phyloP scores from a whole-genome alignment of 1,140 invertebrate genomes.

The Spodoptera litura region DNA sequence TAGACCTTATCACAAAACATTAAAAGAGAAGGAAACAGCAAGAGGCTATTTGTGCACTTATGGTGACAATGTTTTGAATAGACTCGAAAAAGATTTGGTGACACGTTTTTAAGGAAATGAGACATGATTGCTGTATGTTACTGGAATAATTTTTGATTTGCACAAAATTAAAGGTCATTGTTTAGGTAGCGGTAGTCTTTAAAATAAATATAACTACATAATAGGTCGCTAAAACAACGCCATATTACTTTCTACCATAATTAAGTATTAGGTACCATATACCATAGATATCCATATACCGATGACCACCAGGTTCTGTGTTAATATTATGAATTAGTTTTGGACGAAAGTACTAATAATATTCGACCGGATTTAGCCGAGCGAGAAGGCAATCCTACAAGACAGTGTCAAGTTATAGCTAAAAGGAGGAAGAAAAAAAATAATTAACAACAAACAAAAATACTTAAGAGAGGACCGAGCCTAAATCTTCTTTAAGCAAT shows the following conservation, averaged over 20 bases:
- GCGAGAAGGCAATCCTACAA: neutral
- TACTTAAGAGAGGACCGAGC: neutral
- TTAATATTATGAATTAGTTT: too few species aligned
- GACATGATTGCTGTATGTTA: neutral
- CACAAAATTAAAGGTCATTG: too few species aligned
- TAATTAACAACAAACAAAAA: neutral
- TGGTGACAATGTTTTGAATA: neutral
- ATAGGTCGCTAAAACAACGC: too few species aligned
- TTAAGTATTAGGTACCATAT: too few species aligned
- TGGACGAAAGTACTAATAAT: too few species aligned
- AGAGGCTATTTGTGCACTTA: neutral
- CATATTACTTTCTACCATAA: too few species aligned
- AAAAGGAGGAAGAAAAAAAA: neutral
- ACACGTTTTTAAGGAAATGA: neutral
- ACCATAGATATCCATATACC: too few species aligned
- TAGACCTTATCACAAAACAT: slow-evolving; percentile 46
- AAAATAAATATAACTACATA: too few species aligned
- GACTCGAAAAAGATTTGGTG: neutral
- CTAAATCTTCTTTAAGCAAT: slow-evolving; percentile 48
- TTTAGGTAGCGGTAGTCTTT: too few species aligned
- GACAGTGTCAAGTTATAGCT: neutral
- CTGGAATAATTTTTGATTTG: too few species aligned
- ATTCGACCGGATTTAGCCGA: too few species aligned
- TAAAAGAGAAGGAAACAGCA: neutral
- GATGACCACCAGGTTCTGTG: too few species aligned